phyloP scores from a whole-genome alignment of 2,888 invertebrate genomes.

The Erebia ligea region DNA sequence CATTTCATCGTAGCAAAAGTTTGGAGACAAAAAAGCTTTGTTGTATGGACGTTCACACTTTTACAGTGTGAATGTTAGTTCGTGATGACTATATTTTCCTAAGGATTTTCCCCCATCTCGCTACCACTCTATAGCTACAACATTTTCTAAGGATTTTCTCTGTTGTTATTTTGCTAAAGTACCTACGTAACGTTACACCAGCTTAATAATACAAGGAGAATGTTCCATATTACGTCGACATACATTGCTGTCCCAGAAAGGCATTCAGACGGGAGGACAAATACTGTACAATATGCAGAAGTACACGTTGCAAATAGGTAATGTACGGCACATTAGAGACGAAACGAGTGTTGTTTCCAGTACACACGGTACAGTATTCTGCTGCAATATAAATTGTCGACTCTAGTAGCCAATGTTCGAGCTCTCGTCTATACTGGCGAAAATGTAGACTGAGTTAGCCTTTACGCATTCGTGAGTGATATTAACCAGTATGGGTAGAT shows the following conservation, averaged over 20 bases:
- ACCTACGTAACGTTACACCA: slow-evolving; percentile 14
- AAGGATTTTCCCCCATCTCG: neutral
- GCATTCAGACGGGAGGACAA: slow-evolving; percentile 24
- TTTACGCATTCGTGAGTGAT: no score
- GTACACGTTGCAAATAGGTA: slow-evolving; percentile 18
- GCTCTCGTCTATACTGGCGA: neutral
- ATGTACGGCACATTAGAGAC: slow-evolving; percentile 20
- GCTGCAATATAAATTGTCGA: slow-evolving; percentile 3
- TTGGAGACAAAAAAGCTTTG: neutral
- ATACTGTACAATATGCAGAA: slow-evolving; percentile 28
- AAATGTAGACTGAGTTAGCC: neutral
- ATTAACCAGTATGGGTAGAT: no score
- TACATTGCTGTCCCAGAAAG: slow-evolving; percentile 32
- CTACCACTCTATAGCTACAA: neutral
- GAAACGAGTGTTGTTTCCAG: neutral
- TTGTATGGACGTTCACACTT: neutral
- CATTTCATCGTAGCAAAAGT: no score
- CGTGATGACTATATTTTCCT: neutral
- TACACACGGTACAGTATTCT: slow-evolving; percentile 8
- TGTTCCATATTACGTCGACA: slow-evolving; percentile 19
- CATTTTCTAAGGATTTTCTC: slow-evolving; percentile 19
- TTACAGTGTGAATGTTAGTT: neutral
- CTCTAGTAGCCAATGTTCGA: neutral
- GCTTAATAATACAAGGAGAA: slow-evolving; percentile 21
- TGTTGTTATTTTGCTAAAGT: slow-evolving; percentile 9